Conservation (phyloP, 2,888 invertebrate species). For the Buathra laborator region DNA sequence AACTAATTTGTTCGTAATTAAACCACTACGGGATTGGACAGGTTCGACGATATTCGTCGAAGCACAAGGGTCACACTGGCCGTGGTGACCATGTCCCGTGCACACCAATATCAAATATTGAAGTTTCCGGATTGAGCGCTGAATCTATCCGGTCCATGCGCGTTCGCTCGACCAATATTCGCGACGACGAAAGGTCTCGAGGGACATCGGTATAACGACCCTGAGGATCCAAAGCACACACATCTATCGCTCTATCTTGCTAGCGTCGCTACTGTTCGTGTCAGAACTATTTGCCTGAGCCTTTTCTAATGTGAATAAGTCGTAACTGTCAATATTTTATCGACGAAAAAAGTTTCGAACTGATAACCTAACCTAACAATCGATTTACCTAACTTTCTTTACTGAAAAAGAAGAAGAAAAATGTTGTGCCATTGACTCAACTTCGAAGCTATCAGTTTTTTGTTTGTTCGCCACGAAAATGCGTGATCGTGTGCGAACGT, state of each 20-base stretch:
- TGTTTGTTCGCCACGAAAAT: too few relatives aligned
- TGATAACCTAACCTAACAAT: not conserved
- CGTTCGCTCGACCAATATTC: conserved; percentile 1
- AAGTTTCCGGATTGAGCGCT: conserved; percentile 74
- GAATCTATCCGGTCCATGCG: conserved; percentile 16
- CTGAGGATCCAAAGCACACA: not conserved
- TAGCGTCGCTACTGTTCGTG: not conserved
- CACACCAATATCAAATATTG: conserved; percentile 76
- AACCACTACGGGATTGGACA: conserved; percentile 54
- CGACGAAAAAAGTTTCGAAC: not conserved
- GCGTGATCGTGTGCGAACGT: too few relatives aligned
- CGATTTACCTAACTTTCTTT: too few relatives aligned
- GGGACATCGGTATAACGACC: conserved; percentile 35
- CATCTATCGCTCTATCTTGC: not conserved
- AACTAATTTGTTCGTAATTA: conserved; percentile 76
- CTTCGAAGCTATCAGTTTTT: too few relatives aligned
- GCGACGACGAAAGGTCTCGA: conserved; percentile 22
- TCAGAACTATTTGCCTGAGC: not conserved
- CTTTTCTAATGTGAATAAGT: too few relatives aligned
- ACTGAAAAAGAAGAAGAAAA: too few relatives aligned
- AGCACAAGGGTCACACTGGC: conserved; percentile 3
- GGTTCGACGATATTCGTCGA: conserved; percentile 18
- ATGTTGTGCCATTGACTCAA: too few relatives aligned
- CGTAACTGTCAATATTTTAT: conserved; percentile 3
- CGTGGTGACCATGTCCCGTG: conserved; percentile 36